These are phyloP conservation scores for Thecocarcelia acutangulata DNA, from an alignment of 2,888 invertebrate genomes.

Conservation along the genomic window DNA sequence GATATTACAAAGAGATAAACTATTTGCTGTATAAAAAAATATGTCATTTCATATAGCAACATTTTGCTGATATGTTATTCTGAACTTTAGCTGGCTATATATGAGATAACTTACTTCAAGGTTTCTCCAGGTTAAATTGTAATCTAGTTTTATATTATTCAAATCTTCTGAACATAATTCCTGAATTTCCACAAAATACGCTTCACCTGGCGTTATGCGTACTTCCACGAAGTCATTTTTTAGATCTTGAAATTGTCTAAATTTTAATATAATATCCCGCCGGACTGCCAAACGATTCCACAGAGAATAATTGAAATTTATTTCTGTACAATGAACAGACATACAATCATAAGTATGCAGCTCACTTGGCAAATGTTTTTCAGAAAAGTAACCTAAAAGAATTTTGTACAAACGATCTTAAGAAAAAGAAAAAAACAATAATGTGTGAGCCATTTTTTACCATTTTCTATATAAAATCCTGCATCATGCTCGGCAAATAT, in stretches of 20 bases:
- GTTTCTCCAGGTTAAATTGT: slow-evolving; percentile 77
- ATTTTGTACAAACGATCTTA: neutral
- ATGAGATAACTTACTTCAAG: slow-evolving; percentile 62
- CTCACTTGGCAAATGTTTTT: slow-evolving; percentile 77
- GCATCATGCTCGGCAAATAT: slow-evolving; percentile 79
- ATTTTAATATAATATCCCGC: slow-evolving; percentile 75
- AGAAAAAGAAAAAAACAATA: neutral
- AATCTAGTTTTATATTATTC: slow-evolving; percentile 73
- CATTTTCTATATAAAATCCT: slow-evolving; percentile 76
- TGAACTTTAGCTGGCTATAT: too few relatives aligned
- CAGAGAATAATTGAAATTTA: slow-evolving; percentile 75
- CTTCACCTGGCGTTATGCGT: slow-evolving; percentile 76
- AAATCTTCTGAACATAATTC: slow-evolving; percentile 76
- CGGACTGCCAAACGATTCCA: slow-evolving; percentile 79
- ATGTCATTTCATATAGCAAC: too few relatives aligned
- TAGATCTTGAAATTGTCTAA: slow-evolving; percentile 72
- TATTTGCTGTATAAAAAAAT: too few relatives aligned
- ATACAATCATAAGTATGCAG: slow-evolving; percentile 77
- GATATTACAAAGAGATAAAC: too few relatives aligned
- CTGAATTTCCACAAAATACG: slow-evolving; percentile 75
- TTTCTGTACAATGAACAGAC: slow-evolving; percentile 74
- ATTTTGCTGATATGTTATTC: too few relatives aligned
- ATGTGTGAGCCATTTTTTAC: slow-evolving; percentile 45
- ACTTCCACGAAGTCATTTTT: slow-evolving; percentile 72
- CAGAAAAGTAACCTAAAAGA: slow-evolving; percentile 73